Percentiles rank a stretch among this genome's conserved stretches.
These are phyloP conservation scores for Lepeophtheirus nordmannii DNA, from an alignment of 2,888 invertebrate species.

Conservation along the genomic window DNA sequence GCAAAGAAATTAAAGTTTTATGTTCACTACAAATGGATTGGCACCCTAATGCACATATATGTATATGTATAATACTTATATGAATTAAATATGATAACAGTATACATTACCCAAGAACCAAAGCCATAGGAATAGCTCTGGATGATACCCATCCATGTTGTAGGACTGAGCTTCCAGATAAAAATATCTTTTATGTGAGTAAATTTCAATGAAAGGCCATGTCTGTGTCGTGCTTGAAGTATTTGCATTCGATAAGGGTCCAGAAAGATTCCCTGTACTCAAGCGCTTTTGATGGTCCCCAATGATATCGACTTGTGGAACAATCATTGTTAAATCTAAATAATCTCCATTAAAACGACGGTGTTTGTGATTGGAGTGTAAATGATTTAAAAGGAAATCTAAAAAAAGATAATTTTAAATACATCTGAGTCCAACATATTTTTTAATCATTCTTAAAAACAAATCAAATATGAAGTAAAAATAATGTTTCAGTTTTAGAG, in stretches of 20 bases:
- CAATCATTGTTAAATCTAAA: conserved; percentile 22
- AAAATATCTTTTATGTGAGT: conserved; percentile 20
- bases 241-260: background rate
- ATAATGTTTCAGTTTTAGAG: too few relatives aligned
- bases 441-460: too few relatives aligned
- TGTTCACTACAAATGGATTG: too few relatives aligned
- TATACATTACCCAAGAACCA: conserved; percentile 22
- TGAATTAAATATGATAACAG: too few relatives aligned
- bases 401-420: background rate
- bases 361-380: conserved; percentile 20
- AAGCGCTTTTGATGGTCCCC: background rate
- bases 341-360: conserved; percentile 20
- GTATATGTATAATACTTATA: too few relatives aligned
- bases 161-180: conserved; percentile 23
- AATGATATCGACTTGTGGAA: conserved; percentile 18
- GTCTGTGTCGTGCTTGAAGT: conserved; percentile 7
- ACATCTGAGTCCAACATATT: too few relatives aligned
- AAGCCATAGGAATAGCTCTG: conserved; percentile 23
- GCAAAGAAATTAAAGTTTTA: too few relatives aligned
- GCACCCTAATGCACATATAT: too few relatives aligned
- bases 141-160: conserved; percentile 19
- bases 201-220: conserved; percentile 23
- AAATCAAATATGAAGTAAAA: too few relatives aligned
- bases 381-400: conserved; percentile 22
- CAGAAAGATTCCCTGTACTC: background rate